These are phyloP conservation scores for Autographa pulchrina DNA, from an alignment of 2,888 invertebrate species.

Conservation along the genomic window DNA sequence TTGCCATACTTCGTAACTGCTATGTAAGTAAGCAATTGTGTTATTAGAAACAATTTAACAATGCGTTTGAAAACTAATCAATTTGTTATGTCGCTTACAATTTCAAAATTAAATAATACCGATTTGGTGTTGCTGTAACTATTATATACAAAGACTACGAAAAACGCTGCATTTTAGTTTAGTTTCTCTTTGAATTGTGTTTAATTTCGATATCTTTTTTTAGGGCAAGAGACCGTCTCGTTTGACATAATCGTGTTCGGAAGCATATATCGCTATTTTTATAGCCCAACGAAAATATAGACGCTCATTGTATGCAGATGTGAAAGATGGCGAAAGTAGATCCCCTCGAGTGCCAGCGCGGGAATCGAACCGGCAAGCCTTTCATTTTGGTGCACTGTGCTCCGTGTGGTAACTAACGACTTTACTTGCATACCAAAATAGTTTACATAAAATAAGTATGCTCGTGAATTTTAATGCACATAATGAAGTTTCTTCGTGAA, in stretches of 20 bases:
- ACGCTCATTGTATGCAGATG: conserved; percentile 84
- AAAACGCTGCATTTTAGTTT: too few relatives aligned
- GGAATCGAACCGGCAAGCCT: conserved; percentile 83
- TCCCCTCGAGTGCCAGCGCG: conserved; percentile 70
- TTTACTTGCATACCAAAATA: conserved; percentile 51
- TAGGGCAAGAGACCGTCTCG: too few relatives aligned
- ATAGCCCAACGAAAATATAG: conserved; percentile 60
- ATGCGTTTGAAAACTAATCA: conserved; percentile 41
- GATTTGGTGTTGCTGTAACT: background rate
- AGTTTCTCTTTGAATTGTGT: too few relatives aligned
- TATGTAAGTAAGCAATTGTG: conserved; percentile 39
- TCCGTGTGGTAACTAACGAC: conserved; percentile 62
- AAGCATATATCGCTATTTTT: conserved; percentile 49
- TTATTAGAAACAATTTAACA: conserved; percentile 44
- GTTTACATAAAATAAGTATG: conserved; percentile 29
- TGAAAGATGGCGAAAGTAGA: conserved; percentile 84
- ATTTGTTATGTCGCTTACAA: conserved; percentile 36
- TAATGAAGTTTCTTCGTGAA: conserved; percentile 1
- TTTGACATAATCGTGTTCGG: background rate
- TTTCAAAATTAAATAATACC: background rate
- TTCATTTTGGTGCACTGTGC: conserved; percentile 65
- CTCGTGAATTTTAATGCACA: conserved; percentile 33
- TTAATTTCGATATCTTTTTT: too few relatives aligned
- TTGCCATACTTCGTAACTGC: conserved; percentile 11
- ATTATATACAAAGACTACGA: too few relatives aligned